A percentile compares a stretch with the other conserved stretches of the same genome.
Evolutionary conservation across 2,888 invertebrate species (phyloP).

Genomic region (Scaptomyza tumidula): DNA sequence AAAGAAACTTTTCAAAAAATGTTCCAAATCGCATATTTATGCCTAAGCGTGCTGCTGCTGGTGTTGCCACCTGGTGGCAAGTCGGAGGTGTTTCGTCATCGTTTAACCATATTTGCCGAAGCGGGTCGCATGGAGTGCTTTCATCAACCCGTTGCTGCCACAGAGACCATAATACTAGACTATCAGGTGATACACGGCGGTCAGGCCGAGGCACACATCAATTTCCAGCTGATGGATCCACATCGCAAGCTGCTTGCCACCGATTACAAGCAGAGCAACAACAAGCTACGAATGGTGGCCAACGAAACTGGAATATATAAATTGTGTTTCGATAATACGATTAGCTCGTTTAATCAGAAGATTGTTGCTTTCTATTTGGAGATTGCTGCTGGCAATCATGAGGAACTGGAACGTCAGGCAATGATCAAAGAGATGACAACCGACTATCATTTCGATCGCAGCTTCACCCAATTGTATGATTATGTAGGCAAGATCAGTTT

Average conservation of each 20-base stretch:
- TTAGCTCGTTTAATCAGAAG: constrained; percentile 91
- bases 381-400: constrained; percentile 86
- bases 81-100: constrained; percentile 71
- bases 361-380: constrained; percentile 92
- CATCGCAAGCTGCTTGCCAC: constrained; percentile 87
- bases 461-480: constrained; percentile 87
- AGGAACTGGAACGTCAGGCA: constrained; percentile 85
- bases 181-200: constrained; percentile 93
- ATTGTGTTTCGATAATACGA: constrained; percentile 94
- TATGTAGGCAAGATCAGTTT: constrained; percentile 87
- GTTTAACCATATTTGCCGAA: constrained; percentile 88
- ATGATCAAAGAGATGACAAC: constrained; percentile 83
- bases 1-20: constrained; percentile 37
- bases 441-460: constrained; percentile 86
- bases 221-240: constrained; percentile 90
- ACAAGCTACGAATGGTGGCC: constrained; percentile 87
- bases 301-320: constrained; percentile 89
- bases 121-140: constrained; percentile 91
- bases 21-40: constrained; percentile 42
- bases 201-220: constrained; percentile 92
- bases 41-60: constrained; percentile 18
- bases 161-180: constrained; percentile 90
- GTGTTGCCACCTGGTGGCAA: constrained; percentile 11
- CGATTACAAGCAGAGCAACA: constrained; percentile 87
- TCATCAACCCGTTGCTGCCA: constrained; percentile 87